Conservation (phyloP, 2,888 invertebrate genomes). For the Aricia artaxerxes region DNA sequence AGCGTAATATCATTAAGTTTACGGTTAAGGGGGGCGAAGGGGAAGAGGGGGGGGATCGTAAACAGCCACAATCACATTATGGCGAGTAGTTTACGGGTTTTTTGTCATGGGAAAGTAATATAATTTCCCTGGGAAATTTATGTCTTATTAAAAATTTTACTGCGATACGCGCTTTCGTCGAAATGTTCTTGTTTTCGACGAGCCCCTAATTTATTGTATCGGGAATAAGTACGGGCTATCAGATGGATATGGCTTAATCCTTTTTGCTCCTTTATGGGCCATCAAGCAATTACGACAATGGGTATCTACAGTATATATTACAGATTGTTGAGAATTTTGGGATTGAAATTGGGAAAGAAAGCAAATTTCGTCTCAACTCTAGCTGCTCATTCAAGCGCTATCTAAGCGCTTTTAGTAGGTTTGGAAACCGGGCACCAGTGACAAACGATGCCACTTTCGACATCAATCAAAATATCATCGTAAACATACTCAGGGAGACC, state of each 20-base stretch:
- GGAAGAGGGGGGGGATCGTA: not conserved
- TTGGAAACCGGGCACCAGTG: too few relatives aligned
- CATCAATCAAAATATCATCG: too few relatives aligned
- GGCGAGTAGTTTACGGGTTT: constrained; percentile 19
- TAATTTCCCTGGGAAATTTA: constrained; percentile 18
- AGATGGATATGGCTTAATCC: not conserved
- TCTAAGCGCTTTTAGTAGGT: too few relatives aligned
- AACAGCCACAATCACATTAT: constrained; percentile 17
- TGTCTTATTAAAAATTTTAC: constrained; percentile 14
- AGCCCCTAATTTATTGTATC: not conserved
- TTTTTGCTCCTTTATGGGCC: not conserved
- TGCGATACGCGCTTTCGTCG: constrained; percentile 13
- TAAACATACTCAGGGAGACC: too few relatives aligned
- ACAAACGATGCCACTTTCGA: too few relatives aligned
- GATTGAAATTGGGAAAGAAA: too few relatives aligned
- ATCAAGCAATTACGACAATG: not conserved
- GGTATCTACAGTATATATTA: not conserved
- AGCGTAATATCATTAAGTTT: constrained; percentile 12
- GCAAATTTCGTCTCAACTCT: too few relatives aligned
- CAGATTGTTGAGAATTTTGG: too few relatives aligned
- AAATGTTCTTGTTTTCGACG: constrained; percentile 16
- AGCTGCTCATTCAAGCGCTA: too few relatives aligned
- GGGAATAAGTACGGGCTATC: not conserved
- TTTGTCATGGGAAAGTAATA: constrained; percentile 28
- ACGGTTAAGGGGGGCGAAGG: not conserved